Percentiles rank a stretch among this genome's conserved stretches.
phyloP scores from a whole-genome alignment of 2,797 vertebrate species.

The Tapirus indicus region DNA sequence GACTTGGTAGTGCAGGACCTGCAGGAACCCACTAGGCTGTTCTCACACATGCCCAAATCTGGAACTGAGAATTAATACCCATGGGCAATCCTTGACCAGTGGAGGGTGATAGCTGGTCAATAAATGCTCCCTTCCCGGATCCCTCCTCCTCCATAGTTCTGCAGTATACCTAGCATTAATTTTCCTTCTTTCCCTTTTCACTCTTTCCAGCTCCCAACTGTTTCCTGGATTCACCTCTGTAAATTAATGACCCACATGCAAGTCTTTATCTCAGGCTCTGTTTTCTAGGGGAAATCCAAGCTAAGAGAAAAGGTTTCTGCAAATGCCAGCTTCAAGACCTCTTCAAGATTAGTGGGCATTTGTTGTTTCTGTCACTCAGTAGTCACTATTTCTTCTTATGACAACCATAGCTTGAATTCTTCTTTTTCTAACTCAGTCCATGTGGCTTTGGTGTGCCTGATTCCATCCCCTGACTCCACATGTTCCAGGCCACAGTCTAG shows the following conservation, averaged over 20 bases:
- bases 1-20: neutral
- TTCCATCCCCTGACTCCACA: neutral
- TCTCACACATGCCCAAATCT: neutral
- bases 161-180: neutral
- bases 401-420: neutral
- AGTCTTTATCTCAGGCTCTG: neutral
- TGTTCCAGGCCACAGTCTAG: neutral
- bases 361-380: neutral
- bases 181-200: neutral
- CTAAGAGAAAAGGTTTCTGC: neutral
- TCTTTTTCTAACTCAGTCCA: neutral
- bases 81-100: neutral
- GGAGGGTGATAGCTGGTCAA: neutral
- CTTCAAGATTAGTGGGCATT: neutral
- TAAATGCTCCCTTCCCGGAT: neutral
- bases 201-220: neutral
- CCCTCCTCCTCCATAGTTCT: neutral
- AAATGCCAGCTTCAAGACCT: neutral
- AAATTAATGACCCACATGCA: neutral
- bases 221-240: constrained; percentile 16
- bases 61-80: neutral
- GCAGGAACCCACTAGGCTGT: neutral
- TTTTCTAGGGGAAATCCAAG: constrained; percentile 50
- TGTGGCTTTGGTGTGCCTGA: neutral
- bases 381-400: constrained; percentile 30